Percentiles rank a stretch among this genome's conserved stretches.
These are phyloP conservation scores for Ips typographus DNA, from an alignment of 1,140 invertebrate species.

Conservation along the genomic window DNA sequence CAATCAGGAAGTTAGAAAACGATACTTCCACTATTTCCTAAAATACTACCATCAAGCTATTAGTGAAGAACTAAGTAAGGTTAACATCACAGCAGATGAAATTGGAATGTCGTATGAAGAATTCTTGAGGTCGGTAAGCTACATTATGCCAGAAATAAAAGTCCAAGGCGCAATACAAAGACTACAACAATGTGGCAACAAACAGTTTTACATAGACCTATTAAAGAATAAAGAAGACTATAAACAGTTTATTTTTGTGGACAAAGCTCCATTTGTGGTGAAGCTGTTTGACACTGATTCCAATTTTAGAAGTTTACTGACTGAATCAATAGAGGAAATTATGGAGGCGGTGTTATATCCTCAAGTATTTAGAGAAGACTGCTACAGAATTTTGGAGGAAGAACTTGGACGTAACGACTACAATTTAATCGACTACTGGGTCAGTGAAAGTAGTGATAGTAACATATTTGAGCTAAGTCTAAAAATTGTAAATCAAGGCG, in stretches of 20 bases:
- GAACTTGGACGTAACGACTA: constrained; percentile 10
- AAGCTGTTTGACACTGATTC: constrained; percentile 25
- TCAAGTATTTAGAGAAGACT: constrained; percentile 25
- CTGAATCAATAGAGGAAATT: constrained; percentile 23
- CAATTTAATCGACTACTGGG: constrained; percentile 13
- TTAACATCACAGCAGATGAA: constrained; percentile 1
- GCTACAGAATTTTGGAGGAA: constrained; percentile 28
- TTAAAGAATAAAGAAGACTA: constrained; percentile 23
- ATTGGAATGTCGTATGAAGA: constrained; percentile 21
- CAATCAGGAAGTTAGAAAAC: constrained; percentile 11
- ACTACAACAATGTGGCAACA: constrained; percentile 31
- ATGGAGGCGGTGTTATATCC: constrained; percentile 21
- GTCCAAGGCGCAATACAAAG: constrained; percentile 25
- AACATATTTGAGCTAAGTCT: no score
- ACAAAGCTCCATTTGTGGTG: constrained; percentile 30
- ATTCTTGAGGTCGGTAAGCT: constrained; percentile 25
- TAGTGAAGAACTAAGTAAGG: constrained; percentile 1
- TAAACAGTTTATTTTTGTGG: constrained; percentile 23
- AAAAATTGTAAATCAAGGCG: no score
- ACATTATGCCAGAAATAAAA: constrained; percentile 29
- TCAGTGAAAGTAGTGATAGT: not conserved
- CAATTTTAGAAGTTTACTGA: constrained; percentile 19
- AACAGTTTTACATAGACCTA: constrained; percentile 26
- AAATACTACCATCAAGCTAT: constrained; percentile 23
- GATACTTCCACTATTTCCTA: constrained; percentile 22